Evolutionary conservation across 2,797 vertebrate genomes (phyloP).

Genomic region (Lophotriccus pileatus): DNA sequence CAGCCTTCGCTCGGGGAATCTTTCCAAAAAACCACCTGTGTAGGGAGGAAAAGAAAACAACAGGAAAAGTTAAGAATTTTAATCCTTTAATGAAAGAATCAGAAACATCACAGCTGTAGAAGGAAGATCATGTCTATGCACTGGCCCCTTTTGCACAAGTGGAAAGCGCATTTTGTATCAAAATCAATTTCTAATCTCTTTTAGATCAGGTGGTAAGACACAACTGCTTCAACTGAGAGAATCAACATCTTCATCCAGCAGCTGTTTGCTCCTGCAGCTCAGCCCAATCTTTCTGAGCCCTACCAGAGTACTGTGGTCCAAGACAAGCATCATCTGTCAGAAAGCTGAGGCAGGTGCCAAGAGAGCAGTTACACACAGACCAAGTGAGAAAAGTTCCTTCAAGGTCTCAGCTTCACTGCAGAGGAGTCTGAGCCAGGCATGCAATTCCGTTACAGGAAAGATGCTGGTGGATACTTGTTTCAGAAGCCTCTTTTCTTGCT

Average conservation of each 20-base stretch:
- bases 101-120: background rate
- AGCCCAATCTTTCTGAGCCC: background rate
- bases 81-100: background rate
- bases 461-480: background rate
- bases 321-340: background rate
- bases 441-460: background rate
- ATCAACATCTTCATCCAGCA: background rate
- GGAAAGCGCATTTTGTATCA: background rate
- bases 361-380: background rate
- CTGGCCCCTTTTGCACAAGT: background rate
- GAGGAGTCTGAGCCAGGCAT: background rate
- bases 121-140: background rate
- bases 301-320: background rate
- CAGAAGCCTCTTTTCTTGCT: background rate
- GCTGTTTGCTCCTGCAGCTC: background rate
- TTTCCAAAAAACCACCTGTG: slow-evolving; percentile 98
- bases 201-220: background rate
- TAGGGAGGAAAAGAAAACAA: slow-evolving; percentile 4
- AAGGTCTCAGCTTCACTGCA: background rate
- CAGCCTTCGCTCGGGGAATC: slow-evolving; percentile 96
- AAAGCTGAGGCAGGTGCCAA: background rate
- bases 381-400: background rate
- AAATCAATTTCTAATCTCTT: background rate
- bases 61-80: background rate
- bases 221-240: background rate